Evolutionary conservation across 2,113 vertebrate species (phyloP).

Genomic region (Megaceryle torquata): DNA sequence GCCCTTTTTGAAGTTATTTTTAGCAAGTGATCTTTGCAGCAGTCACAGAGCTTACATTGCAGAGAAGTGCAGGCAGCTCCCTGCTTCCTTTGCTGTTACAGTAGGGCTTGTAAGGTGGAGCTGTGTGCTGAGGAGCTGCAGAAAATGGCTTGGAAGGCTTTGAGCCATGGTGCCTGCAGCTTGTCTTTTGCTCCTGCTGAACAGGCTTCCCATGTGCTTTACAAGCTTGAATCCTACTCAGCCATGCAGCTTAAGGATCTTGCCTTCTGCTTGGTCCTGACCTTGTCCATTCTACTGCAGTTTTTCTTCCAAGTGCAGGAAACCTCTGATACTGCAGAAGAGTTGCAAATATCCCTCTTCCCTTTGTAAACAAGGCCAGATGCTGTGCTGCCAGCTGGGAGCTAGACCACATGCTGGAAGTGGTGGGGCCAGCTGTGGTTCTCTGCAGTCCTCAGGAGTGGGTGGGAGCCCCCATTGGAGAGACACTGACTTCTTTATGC

Average conservation of each 20-base stretch:
- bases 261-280: background rate
- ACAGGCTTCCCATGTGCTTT: background rate
- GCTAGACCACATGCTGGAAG: accelerated
- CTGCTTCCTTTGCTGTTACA: conserved; percentile 29
- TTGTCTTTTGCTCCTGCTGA: background rate
- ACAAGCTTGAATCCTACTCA: background rate
- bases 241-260: background rate
- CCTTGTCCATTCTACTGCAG: background rate
- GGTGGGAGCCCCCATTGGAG: background rate
- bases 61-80: conserved; percentile 45
- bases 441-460: accelerated
- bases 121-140: background rate
- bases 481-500: background rate
- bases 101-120: background rate
- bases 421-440: accelerated
- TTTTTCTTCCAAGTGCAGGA: background rate
- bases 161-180: background rate
- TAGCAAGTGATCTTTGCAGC: conserved; percentile 51
- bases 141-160: background rate
- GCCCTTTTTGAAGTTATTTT: conserved; percentile 69
- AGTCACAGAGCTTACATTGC: conserved; percentile 46
- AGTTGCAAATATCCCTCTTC: background rate
- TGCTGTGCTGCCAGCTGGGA: background rate
- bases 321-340: background rate
- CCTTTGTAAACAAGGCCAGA: background rate